A percentile compares a stretch with the other conserved stretches of the same genome.
phyloP scores from a whole-genome alignment of 2,888 invertebrate species.

The Hypercompe scribonia region DNA sequence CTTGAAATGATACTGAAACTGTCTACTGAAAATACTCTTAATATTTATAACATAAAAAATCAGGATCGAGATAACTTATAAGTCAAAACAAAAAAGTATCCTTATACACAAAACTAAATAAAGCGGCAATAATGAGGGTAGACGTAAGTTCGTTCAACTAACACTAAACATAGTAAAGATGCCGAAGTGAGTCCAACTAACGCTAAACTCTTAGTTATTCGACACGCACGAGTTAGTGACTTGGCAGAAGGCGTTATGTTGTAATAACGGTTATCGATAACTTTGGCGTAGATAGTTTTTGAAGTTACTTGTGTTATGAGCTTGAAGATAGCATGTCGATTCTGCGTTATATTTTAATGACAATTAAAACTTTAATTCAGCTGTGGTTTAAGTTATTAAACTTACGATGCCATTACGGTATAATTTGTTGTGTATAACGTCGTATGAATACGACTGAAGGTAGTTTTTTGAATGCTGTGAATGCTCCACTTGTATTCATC shows the following conservation, averaged over 20 bases:
- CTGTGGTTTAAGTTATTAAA: neutral
- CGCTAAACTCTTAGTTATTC: constrained; percentile 52
- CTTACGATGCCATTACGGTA: neutral
- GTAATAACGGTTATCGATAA: constrained; percentile 35
- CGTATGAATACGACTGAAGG: neutral
- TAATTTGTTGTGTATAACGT: too few species aligned
- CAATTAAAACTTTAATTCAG: neutral
- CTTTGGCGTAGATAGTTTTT: constrained; percentile 10
- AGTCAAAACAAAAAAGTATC: constrained; percentile 1
- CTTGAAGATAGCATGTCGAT: neutral
- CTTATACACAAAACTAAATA: neutral
- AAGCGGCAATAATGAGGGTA: constrained; percentile 18
- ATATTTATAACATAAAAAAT: neutral
- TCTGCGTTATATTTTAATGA: neutral
- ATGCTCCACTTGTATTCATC: neutral
- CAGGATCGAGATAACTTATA: neutral
- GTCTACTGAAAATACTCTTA: neutral
- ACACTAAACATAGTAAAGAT: constrained; percentile 53
- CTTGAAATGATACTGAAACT: neutral
- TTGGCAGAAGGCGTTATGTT: constrained; percentile 52
- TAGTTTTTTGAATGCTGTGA: neutral
- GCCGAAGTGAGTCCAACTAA: constrained; percentile 59
- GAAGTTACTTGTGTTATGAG: constrained; percentile 10
- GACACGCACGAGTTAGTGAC: constrained; percentile 57
- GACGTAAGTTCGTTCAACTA: constrained; percentile 13